Percentiles rank a stretch among this genome's conserved stretches.
These are phyloP conservation scores for Muscina levida DNA, from an alignment of 2,888 invertebrate species.

Conservation along the genomic window DNA sequence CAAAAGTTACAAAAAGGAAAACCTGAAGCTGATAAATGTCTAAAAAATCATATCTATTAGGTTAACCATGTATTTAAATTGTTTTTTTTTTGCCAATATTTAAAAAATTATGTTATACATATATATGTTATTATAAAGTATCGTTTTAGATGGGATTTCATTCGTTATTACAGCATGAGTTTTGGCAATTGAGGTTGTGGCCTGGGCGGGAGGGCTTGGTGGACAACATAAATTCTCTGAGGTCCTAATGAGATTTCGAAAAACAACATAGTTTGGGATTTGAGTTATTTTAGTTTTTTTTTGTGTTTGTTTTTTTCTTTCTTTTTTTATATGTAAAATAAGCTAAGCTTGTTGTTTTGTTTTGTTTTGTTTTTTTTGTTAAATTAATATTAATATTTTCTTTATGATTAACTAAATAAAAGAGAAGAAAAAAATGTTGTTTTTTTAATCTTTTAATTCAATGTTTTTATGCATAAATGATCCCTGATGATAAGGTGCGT, in stretches of 20 bases:
- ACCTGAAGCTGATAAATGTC: too few relatives aligned
- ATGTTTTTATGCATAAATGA: constrained; percentile 74
- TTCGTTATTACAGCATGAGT: too few relatives aligned
- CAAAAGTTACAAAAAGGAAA: too few relatives aligned
- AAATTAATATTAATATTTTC: constrained; percentile 59
- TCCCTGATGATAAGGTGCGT: constrained; percentile 76
- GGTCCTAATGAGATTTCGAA: constrained; percentile 32
- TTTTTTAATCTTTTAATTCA: constrained; percentile 54
- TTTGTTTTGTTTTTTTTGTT: constrained; percentile 45
- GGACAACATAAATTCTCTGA: background rate
- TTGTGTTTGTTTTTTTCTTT: background rate
- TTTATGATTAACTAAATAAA: constrained; percentile 62
- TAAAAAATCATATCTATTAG: too few relatives aligned
- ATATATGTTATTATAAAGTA: too few relatives aligned
- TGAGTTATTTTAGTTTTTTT: background rate
- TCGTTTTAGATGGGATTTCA: too few relatives aligned
- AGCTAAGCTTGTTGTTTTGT: constrained; percentile 67
- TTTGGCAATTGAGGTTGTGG: too few relatives aligned
- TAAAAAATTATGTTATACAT: background rate
- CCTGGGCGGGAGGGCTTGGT: too few relatives aligned
- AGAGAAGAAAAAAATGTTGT: constrained; percentile 46
- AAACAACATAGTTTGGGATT: constrained; percentile 13
- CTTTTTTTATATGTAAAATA: constrained; percentile 44
- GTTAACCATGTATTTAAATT: too few relatives aligned
- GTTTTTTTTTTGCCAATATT: background rate